phyloP scores from a whole-genome alignment of 2,888 invertebrate species.

The Campaea margaritaria region DNA sequence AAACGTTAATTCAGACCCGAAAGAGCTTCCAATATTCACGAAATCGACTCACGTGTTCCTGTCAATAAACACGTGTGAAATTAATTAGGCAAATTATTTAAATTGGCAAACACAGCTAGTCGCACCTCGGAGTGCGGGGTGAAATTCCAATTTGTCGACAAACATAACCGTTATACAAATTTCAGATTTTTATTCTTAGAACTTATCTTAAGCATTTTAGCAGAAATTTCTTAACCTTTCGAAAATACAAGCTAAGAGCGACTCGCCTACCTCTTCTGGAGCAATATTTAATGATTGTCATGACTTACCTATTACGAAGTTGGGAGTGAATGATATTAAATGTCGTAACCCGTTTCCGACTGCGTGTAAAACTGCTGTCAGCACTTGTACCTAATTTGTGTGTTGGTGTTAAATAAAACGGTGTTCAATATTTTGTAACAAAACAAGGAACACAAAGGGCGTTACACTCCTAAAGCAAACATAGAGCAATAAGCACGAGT shows the following conservation, averaged over 20 bases:
- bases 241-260: not conserved
- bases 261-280: not conserved
- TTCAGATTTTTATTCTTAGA: not conserved
- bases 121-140: conserved; percentile 14
- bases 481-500: conserved; percentile 47
- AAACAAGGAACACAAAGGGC: conserved; percentile 84
- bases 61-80: conserved; percentile 12
- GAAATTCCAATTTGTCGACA: conserved; percentile 21
- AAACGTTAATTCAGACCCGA: conserved; percentile 53
- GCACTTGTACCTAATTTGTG: conserved; percentile 79
- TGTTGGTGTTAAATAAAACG: conserved; percentile 83
- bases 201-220: not conserved
- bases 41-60: conserved; percentile 4
- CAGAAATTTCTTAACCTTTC: not conserved
- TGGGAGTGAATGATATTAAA: conserved; percentile 46
- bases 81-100: conserved; percentile 23
- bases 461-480: conserved; percentile 80
- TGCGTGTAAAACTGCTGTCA: conserved; percentile 65
- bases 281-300: conserved; percentile 15
- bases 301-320: conserved; percentile 33
- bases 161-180: conserved; percentile 21
- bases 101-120: conserved; percentile 18
- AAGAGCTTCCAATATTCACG: conserved; percentile 50
- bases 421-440: conserved; percentile 85
- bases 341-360: conserved; percentile 65